Evolutionary conservation across 2,797 vertebrate species (phyloP), one percentile per base, ranked within the genome.

Genomic region (Rhabdophis nuchalis): DNA sequence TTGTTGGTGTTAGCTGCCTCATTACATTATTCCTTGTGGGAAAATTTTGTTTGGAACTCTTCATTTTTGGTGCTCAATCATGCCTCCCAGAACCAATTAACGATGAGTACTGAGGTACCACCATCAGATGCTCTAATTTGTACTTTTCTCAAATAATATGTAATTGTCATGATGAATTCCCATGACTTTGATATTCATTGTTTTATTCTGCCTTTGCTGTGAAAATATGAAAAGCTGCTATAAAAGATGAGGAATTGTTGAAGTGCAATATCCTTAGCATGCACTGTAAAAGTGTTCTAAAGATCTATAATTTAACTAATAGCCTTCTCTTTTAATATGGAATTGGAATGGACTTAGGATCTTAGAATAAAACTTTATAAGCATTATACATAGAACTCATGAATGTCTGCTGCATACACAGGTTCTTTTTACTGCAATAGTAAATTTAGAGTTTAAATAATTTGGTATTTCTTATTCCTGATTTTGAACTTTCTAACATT

Each of bases 81-180:
- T n/a, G 12, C 29, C 61, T 64, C 29, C 61, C 61, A 64, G 29
- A 64, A 64, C 61, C 5, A 64, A 64, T 64, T 64, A 64, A 64
- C 5, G 3, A 11, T 60, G 29, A n/a, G 13, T 64, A 64, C 29
- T 13, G 5, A 64, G 5, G 29, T n/a, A 64, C 13, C 61, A 64
- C 29, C 14, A 13, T 32, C 29, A 32, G 12, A 32, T 4, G 14
- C 61, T 68, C 6, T 68, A 68, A 68, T 32, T 68, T 72, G 64
- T 36, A 72, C n/a, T 72, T 36, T 72, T 90, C 85, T 90, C 27
- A 46, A 85, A 36, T 50, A 27, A 96, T 96, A 96, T 96, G 57
- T 56, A 32, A 23, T 50, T 32, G 52, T 77, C 18, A 54, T 11
- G 53, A 82, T 41, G 14, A 4, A 25, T 36, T 57, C 13, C 23